Evolutionary conservation across 2,888 invertebrate genomes (phyloP), one percentile per base, ranked within the genome.

Genomic region (Philhelius pedissequus): DNA sequence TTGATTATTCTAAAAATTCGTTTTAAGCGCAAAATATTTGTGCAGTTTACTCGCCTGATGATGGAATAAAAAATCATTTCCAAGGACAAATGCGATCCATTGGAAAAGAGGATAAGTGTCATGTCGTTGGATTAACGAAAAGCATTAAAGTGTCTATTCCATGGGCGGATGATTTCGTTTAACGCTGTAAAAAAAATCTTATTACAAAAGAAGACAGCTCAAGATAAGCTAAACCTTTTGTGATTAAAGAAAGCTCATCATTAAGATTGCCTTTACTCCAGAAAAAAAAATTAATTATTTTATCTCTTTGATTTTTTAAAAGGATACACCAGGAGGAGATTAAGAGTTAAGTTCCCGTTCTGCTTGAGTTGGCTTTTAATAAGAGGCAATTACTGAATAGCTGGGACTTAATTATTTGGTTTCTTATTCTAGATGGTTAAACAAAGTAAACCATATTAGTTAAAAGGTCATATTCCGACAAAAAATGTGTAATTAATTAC

Each of bases 1-100:
- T 32, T 64, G 45, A 64, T 48, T 40, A 73, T 62, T 73, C 62
- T 38, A 13, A 40, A 30, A 48, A 25, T 38, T 73, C 50, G 50
- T 73, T 62, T 62, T 20, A 20, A 2, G 22, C n/a, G n/a, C n/a
- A 48, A 64, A 43, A 45, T 32, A 62, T 62, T 58, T 40, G 52
- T 73, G 71, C 9, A 30, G 18, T 35, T 20, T 20, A 40, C 11
- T 27, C 18, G 32, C 9, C 30, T 40, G 27, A n/a, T 40, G 27
- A n/a, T 35, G 48, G 25, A 30, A 45, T 48, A 40, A 50, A 27
- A 60, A 40, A 25, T 52, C n/a, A 50, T 38, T 52, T 50, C 50
- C 5, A n/a, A 52, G 15, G 30, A 62, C 15, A n/a, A 32, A 52
- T 62, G 9, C 50, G 20, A 73, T 38, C 9, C 15, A 54, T 50